Conservation (phyloP, 2,113 vertebrate species). For the Peromyscus polionotus region DNA sequence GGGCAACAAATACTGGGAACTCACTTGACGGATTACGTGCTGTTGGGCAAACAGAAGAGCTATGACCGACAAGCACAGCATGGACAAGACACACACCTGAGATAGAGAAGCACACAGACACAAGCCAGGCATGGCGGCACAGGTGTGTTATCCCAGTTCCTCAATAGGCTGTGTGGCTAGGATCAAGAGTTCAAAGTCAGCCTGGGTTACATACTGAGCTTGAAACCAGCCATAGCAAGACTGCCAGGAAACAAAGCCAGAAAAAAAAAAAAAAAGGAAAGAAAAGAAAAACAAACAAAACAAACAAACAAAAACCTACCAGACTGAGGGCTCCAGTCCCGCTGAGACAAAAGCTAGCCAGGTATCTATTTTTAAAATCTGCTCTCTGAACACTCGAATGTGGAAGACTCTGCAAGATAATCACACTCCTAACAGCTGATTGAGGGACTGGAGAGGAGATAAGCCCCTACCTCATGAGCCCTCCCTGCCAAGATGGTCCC, state of each 20-base stretch:
- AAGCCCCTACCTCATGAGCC: neutral
- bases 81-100: neutral
- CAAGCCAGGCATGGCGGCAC: neutral
- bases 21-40: fast-evolving
- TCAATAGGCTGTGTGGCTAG: neutral
- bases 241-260: neutral
- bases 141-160: neutral
- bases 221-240: neutral
- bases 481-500: neutral
- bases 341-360: neutral
- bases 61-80: fast-evolving
- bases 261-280: too few relatives aligned
- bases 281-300: neutral
- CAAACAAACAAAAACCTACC: neutral
- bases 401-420: neutral
- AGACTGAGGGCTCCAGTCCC: neutral
- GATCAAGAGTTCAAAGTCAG: neutral
- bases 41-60: fast-evolving
- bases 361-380: neutral
- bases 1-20: fast-evolving
- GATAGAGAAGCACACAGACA: neutral
- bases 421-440: too few relatives aligned
- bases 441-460: neutral
- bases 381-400: neutral
- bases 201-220: neutral